phyloP scores from a whole-genome alignment of 2,797 vertebrate genomes.

The Chelmon rostratus region DNA sequence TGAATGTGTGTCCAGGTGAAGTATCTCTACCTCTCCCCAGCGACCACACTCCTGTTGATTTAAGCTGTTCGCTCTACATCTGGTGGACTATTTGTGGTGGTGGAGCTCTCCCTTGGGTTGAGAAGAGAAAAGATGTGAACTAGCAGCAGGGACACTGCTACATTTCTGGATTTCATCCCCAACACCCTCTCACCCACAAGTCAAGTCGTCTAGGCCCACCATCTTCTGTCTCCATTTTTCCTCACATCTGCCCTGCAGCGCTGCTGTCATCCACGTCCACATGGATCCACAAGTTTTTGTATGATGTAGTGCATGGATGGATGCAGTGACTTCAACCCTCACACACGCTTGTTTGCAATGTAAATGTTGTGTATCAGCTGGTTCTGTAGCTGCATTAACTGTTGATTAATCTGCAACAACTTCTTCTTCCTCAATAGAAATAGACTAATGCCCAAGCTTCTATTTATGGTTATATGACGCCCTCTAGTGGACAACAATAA shows the following conservation, averaged over 20 bases:
- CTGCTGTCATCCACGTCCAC: background rate
- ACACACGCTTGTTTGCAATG: background rate
- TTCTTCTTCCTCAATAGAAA: background rate
- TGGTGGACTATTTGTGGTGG: conserved; percentile 43
- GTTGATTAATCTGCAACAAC: background rate
- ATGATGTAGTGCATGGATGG: background rate
- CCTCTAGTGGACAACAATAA: conserved; percentile 51
- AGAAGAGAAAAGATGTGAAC: conserved; percentile 3
- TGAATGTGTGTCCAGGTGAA: conserved; percentile 8
- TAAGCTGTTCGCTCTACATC: conserved; percentile 35
- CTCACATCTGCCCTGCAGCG: background rate
- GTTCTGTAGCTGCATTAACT: background rate
- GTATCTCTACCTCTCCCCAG: background rate
- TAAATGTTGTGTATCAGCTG: background rate
- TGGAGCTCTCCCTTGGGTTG: background rate
- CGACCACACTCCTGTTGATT: conserved; percentile 33
- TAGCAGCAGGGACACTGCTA: background rate
- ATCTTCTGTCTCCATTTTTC: background rate
- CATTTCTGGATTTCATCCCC: conserved; percentile 7
- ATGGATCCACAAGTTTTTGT: background rate
- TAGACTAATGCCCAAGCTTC: background rate
- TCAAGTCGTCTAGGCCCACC: background rate
- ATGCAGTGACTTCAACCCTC: background rate
- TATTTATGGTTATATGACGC: conserved; percentile 12
- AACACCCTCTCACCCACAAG: conserved; percentile 21